Conservation (phyloP, 2,888 invertebrate species). For the Epinotia brunnichana region DNA sequence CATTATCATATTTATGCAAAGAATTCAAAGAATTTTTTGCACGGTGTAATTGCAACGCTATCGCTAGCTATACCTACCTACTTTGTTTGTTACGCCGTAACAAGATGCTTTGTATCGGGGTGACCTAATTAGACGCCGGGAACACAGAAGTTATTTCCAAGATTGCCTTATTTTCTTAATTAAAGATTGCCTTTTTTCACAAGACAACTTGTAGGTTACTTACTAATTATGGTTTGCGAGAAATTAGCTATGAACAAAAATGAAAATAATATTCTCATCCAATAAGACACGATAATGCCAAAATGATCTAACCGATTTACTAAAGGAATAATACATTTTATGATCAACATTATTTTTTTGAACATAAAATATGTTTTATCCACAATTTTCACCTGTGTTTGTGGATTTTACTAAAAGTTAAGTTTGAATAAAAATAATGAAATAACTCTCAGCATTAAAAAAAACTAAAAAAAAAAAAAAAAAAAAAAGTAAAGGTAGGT, state of each 20-base stretch:
- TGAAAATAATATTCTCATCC: not conserved
- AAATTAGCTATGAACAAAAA: not conserved
- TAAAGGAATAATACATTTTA: too few relatives aligned
- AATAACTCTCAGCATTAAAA: too few relatives aligned
- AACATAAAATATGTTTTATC: too few relatives aligned
- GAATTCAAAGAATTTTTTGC: not conserved
- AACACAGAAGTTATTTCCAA: slow-evolving; percentile 19
- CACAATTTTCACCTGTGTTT: too few relatives aligned
- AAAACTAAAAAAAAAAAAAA: too few relatives aligned
- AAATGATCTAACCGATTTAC: not conserved
- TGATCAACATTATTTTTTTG: too few relatives aligned
- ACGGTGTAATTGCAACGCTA: not conserved
- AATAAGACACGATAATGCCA: slow-evolving; percentile 5
- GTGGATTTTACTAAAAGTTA: too few relatives aligned
- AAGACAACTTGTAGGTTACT: slow-evolving; percentile 27
- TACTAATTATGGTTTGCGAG: slow-evolving; percentile 12
- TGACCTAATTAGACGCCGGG: slow-evolving; percentile 25
- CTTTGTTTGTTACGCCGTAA: slow-evolving; percentile 12
- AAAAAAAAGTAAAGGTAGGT: too few relatives aligned
- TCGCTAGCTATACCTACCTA: too few relatives aligned
- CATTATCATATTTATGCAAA: not conserved
- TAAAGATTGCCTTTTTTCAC: not conserved
- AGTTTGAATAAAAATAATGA: too few relatives aligned
- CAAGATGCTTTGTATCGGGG: slow-evolving; percentile 13
- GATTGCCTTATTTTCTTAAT: slow-evolving; percentile 20